A percentile compares a stretch with the other conserved stretches of the same genome.
These are phyloP conservation scores for Crotalus horridus DNA, from an alignment of 2,113 vertebrate genomes.

Conservation along the genomic window DNA sequence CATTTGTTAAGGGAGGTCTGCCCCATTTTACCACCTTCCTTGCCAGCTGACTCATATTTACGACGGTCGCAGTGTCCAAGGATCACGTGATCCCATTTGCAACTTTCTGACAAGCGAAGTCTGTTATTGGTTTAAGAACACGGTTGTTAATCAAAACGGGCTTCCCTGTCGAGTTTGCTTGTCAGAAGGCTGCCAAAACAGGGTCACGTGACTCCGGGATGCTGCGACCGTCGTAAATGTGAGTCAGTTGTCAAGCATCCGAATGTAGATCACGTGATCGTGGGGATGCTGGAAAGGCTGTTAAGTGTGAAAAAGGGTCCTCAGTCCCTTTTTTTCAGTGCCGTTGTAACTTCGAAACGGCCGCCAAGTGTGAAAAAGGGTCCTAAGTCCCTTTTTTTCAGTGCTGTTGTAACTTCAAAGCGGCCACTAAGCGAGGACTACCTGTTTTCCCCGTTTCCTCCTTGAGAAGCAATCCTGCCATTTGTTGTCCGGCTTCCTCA, in stretches of 20 bases:
- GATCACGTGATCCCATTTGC: no score
- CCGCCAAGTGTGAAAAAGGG: neutral
- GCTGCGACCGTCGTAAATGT: neutral
- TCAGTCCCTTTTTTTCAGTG: neutral
- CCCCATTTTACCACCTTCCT: no score
- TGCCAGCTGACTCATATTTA: no score
- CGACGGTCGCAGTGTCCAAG: no score
- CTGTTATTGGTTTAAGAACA: no score
- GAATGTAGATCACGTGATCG: neutral
- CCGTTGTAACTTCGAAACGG: neutral
- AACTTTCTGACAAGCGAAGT: no score
- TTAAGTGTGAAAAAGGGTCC: no score
- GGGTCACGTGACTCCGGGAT: neutral
- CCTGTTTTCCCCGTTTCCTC: neutral
- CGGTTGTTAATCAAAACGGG: neutral
- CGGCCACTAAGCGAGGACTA: neutral
- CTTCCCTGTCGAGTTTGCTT: neutral
- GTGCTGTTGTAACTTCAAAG: neutral
- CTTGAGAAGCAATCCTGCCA: neutral
- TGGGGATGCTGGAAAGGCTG: neutral
- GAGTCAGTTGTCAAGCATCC: neutral
- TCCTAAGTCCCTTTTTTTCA: neutral
- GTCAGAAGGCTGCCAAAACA: neutral
- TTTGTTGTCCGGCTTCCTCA: neutral
- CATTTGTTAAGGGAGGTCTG: no score